Base-by-base conservation (phyloP, 2,888 invertebrate genomes). In the Yponomeuta evonymella region DNA sequence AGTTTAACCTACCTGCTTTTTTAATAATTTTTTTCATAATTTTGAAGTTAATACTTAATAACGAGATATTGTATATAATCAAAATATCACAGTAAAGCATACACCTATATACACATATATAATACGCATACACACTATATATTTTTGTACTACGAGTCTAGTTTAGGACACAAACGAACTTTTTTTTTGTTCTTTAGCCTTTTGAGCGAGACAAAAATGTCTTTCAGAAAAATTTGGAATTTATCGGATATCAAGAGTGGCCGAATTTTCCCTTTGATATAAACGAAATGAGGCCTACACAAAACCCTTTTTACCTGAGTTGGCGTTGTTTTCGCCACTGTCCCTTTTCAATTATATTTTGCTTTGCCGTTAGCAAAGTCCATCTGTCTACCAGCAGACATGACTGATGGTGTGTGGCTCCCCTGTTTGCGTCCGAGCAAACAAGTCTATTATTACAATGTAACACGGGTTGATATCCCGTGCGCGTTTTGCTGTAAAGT, bases 271-370 rank as follows among this genome's bases (percentile, higher is more conserved):
- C 15, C 51, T 15, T 58, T 12, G 51, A 15, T 58, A 58, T 58
- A 58, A 58, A 58, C 51, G 12, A 58, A 12, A 58, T 58, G 12
- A 58, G 15, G 51, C 3, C 51, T 15, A 4, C 51, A 5, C 51
- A 15, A 58, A 15, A 58, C 51, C 51, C 51, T 58, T 58, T 58
- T 58, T 58, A 58, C 51, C 51, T 58, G 51, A 58, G 51, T 58
- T 58, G 15, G 51, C 15, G 51, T 58, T 58, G 51, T 58, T 58
- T 58, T 58, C 51, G 51, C 51, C 51, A 15, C 51, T 65, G 29
- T 30, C 65, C 65, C 29, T 65, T 65, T 65, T 65, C 65, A 65
- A 65, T 65, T 65, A 65, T 65, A 65, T 65, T 65, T 65, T 65
- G 65, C 30, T 65, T 29, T 64, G 33, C 30, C 10, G 65, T 65